Evolutionary conservation across 2,888 invertebrate genomes (phyloP).

Genomic region (Xylota segnis): DNA sequence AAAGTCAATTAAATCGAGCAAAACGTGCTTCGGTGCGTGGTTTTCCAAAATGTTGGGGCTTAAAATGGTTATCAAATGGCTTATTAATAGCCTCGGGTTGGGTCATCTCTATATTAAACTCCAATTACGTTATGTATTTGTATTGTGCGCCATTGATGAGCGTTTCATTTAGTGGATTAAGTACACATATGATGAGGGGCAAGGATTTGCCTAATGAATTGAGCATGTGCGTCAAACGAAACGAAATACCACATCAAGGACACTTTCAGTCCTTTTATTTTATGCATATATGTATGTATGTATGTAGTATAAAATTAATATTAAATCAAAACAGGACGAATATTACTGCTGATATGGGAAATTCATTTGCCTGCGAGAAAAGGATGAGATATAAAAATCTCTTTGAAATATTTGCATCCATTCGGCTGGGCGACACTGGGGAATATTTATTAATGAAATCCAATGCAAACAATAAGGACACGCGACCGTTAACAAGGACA

Average conservation of each 20-base stretch:
- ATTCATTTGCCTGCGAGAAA: not conserved
- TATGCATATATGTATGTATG: too few species aligned
- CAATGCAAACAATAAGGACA: not conserved
- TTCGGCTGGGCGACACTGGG: not conserved
- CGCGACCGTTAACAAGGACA: not conserved
- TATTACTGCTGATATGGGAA: not conserved
- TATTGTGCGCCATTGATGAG: not conserved
- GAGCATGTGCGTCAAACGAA: not conserved
- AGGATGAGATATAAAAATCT: not conserved
- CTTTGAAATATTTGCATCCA: not conserved
- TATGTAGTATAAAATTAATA: not conserved
- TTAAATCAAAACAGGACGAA: not conserved
- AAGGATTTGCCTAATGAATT: not conserved
- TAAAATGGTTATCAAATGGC: slow-evolving; percentile 18
- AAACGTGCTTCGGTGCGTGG: slow-evolving; percentile 39
- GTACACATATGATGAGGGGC: not conserved
- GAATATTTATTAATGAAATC: not conserved
- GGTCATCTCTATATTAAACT: slow-evolving; percentile 1
- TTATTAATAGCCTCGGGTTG: slow-evolving; percentile 18
- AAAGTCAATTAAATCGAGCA: slow-evolving; percentile 55
- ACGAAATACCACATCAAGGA: too few species aligned
- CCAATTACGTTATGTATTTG: slow-evolving; percentile 2
- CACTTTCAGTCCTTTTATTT: not conserved
- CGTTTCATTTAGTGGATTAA: not conserved
- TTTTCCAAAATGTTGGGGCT: not conserved